Conservation (phyloP, 2,888 invertebrate genomes). For the Lasioglossum leucozonium region DNA sequence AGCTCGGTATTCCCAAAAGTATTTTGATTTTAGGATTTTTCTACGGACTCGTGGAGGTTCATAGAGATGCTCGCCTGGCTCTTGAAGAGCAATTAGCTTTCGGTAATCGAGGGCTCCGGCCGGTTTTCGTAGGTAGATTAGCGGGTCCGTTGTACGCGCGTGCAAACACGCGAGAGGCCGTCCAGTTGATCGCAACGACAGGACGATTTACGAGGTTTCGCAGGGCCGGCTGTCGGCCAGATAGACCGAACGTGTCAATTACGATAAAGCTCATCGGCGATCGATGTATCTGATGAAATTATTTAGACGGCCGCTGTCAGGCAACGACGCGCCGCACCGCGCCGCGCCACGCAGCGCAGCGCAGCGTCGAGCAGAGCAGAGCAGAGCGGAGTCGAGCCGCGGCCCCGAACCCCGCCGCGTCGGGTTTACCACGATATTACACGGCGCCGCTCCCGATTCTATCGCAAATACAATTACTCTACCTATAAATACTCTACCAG, state of each 20-base stretch:
- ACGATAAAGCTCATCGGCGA: constrained; percentile 72
- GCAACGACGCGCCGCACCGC: constrained; percentile 38
- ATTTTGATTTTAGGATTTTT: not conserved
- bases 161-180: constrained; percentile 58
- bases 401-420: constrained; percentile 8
- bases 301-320: constrained; percentile 70
- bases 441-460: constrained; percentile 42
- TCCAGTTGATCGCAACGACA: constrained; percentile 68
- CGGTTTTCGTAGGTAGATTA: constrained; percentile 65
- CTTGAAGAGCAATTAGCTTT: constrained; percentile 29
- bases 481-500: constrained; percentile 33
- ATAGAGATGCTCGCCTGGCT: not conserved
- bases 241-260: constrained; percentile 73
- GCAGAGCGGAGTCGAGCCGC: not conserved
- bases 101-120: constrained; percentile 40
- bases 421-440: constrained; percentile 55
- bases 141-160: constrained; percentile 48
- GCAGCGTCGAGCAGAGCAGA: not conserved
- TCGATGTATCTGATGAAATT: constrained; percentile 74
- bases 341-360: not conserved
- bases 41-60: not conserved
- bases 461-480: constrained; percentile 56
- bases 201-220: constrained; percentile 74
- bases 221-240: constrained; percentile 65
- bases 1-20: too few relatives aligned